These are phyloP conservation scores for Sebastes oblongus DNA, from an alignment of 2,797 vertebrate species.

Conservation along the genomic window DNA sequence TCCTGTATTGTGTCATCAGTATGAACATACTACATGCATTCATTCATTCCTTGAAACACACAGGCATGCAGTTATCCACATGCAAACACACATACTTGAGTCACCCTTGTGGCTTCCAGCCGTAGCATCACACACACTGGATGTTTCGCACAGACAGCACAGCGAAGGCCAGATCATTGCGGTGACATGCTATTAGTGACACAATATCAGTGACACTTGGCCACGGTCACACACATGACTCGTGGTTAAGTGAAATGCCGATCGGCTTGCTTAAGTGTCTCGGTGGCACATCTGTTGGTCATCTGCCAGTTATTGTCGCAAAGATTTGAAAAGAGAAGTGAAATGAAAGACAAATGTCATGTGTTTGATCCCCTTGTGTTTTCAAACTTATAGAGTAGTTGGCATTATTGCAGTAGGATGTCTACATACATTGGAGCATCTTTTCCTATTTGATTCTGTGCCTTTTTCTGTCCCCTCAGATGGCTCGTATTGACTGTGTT, in stretches of 20 bases:
- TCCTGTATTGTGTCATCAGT: constrained; percentile 21
- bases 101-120: constrained; percentile 66
- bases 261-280: constrained; percentile 42
- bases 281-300: constrained; percentile 31
- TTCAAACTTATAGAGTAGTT: background rate
- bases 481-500: background rate
- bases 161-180: constrained; percentile 45
- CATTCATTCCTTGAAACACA: constrained; percentile 25
- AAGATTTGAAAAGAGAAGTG: background rate
- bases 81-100: constrained; percentile 61
- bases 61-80: constrained; percentile 37
- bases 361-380: background rate
- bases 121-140: constrained; percentile 33
- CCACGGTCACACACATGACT: constrained; percentile 58
- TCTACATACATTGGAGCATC: background rate
- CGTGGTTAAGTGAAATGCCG: constrained; percentile 34
- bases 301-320: constrained; percentile 43
- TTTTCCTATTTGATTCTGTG: background rate
- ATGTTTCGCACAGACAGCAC: constrained; percentile 22
- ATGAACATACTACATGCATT: constrained; percentile 28
- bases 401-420: background rate
- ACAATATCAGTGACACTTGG: constrained; percentile 67
- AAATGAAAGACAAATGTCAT: background rate
- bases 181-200: constrained; percentile 62
- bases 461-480: background rate